Conservation (phyloP, 1,140 invertebrate species). For the Gonatopus flavifemur region DNA sequence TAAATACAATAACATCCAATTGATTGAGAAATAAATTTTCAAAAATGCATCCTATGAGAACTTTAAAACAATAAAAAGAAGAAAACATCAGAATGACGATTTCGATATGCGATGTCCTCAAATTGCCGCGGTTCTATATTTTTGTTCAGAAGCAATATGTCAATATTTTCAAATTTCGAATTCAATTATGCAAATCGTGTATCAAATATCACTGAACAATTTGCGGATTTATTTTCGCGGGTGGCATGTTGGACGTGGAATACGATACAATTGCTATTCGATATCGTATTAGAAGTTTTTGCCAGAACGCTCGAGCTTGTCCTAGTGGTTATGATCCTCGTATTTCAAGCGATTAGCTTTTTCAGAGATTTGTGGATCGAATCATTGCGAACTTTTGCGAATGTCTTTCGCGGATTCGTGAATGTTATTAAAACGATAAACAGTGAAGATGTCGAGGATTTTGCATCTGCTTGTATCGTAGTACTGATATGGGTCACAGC, state of each 20-base stretch:
- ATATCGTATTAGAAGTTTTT: constrained; percentile 39
- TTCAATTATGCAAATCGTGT: too few relatives aligned
- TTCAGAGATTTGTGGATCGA: constrained; percentile 41
- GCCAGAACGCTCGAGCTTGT: constrained; percentile 35
- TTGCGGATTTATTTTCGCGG: constrained; percentile 21
- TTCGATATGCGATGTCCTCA: too few relatives aligned
- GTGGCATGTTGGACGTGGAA: constrained; percentile 35
- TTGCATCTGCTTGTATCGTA: constrained; percentile 41
- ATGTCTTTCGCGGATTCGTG: constrained; percentile 39
- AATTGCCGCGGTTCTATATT: too few relatives aligned
- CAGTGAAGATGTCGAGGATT: constrained; percentile 44
- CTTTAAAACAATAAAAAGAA: too few relatives aligned
- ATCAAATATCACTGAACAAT: constrained; percentile 21
- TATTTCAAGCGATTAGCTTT: constrained; percentile 36
- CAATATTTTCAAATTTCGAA: too few relatives aligned
- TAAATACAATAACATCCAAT: too few relatives aligned
- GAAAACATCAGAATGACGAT: too few relatives aligned
- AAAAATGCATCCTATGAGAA: too few relatives aligned
- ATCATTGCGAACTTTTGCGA: constrained; percentile 41
- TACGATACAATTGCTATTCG: constrained; percentile 33
- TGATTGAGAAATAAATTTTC: too few relatives aligned
- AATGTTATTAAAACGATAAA: constrained; percentile 33
- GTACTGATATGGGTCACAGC: constrained; percentile 37
- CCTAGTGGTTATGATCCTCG: neutral
- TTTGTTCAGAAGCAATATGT: too few relatives aligned